A percentile compares a stretch with the other conserved stretches of the same genome.
Conservation (phyloP, 2,888 invertebrate species). For the Drosophila mettleri region DNA sequence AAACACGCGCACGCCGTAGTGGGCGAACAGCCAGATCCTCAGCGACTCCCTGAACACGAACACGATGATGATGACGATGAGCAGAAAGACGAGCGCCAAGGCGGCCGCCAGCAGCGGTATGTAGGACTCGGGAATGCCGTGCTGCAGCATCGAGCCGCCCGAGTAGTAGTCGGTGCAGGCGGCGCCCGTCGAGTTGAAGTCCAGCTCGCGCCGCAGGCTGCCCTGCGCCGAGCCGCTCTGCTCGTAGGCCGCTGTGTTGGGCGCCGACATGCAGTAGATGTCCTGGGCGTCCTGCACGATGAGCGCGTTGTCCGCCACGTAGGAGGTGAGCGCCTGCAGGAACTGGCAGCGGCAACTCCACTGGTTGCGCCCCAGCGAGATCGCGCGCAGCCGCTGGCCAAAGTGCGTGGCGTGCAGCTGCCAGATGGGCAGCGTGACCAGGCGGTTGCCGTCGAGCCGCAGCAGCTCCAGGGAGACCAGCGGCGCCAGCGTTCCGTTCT, state of each 20-base stretch:
- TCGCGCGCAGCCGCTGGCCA: conserved; percentile 83
- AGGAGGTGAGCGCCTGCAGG: conserved; percentile 92
- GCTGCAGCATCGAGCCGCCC: conserved; percentile 91
- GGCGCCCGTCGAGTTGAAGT: conserved; percentile 91
- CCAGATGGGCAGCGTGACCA: conserved; percentile 94
- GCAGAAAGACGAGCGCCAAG: conserved; percentile 90
- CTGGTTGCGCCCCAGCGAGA: conserved; percentile 90
- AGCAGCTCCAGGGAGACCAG: conserved; percentile 92
- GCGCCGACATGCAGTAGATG: conserved; percentile 91
- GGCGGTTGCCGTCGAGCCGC: conserved; percentile 93
- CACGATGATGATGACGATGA: conserved; percentile 90
- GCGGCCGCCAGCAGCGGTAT: conserved; percentile 93
- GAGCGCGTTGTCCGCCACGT: conserved; percentile 92
- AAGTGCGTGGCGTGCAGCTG: conserved; percentile 85
- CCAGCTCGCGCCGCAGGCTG: conserved; percentile 89
- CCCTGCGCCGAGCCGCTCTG: conserved; percentile 12
- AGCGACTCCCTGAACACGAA: conserved; percentile 94
- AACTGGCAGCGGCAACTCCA: conserved; percentile 97
- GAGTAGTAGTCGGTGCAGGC: conserved; percentile 95
- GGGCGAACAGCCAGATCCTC: conserved; percentile 94
- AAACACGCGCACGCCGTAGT: conserved; percentile 93
- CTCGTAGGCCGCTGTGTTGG: conserved; percentile 54
- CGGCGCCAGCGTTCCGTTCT: conserved; percentile 92
- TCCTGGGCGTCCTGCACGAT: conserved; percentile 93
- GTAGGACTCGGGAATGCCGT: conserved; percentile 92